Base-by-base conservation (phyloP, 1,140 invertebrate genomes). In the Lutraria rhynchaena region DNA sequence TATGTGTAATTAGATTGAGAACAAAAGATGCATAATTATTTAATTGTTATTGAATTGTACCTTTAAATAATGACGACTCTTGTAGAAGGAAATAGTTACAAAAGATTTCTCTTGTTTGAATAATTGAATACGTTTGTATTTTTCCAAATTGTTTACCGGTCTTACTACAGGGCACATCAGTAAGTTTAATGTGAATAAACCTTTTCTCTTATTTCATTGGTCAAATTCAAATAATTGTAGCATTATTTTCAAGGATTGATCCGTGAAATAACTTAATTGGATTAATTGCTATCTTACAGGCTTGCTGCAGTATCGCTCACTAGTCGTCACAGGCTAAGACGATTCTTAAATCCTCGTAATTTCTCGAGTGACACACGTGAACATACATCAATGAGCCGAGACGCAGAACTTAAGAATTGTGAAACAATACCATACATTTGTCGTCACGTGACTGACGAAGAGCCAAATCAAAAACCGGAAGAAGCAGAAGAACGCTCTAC, bases 271-370 rank as follows among this genome's bases (percentile, higher is more conserved):
- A 1, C 29, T 22, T 3, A 22, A 31, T 27, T 60, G 22, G 15
- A 60, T 31, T 27, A 17, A 60, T 24, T 27, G 19, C 29, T 24
- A 3, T 71, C 7, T 71, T 33, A 22, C 69, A 71, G 51, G 29
- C 69, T 33, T 13, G 49, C 65, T 5, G 65, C 51, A 51, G 22
- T 71, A 17, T 71, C 69, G 5, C 27, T 71, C 1, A 71, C 69
- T 11, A 57, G 17, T 55, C 49, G 53, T n/a, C 22, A 33, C n/a
- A 71, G 49, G 35, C 29, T 22, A 17, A n/a, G 35, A 3, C 61
- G 37, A 17, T 65, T 65, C 37, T n/a, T 65, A 46, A 35, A 65
- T 11, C 61, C 61, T 24, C 35, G 19, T 35, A 24, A 27, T 65
- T 41, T 65, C 61, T 65, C 37, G 37, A n/a, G 61, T 29, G 58